Base-by-base conservation (phyloP, 2,888 invertebrate species). In the Lysandra bellargus region DNA sequence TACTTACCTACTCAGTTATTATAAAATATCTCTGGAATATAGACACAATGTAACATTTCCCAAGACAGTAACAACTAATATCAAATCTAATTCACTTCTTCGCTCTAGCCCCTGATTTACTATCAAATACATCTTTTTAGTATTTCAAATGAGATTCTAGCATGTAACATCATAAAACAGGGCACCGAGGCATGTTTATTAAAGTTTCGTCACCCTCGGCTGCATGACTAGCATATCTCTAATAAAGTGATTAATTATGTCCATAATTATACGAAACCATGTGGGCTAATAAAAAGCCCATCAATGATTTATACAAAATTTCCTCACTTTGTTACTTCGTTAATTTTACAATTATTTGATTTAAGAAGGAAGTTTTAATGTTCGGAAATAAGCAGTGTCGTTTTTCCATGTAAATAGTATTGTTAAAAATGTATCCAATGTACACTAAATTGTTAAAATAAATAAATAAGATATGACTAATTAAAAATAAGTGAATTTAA, bases 211-310 rank as follows among this genome's bases (percentile, higher is more conserved):
- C 69, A 69, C 69, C 69, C 61, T 37, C 69, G 69, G 14, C 64
- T 69, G 64, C 69, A 69, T 69, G 69, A 69, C 69, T 69, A 17
- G 69, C 69, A 37, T 69, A 33, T 69, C 33, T 69, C 69, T 69
- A 33, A 69, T 69, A 69, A 37, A 69, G 69, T 69, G 69, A 69
- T 69, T 69, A 69, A 69, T 69, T 69, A 69, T 69, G 33, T 33
- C 5, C 33, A 37, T 69, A 69, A 69, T 69, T 69, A 37, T 37
- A 37, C 69, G 4, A 4, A 4, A 37, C 33, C 69, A 69, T 69
- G 69, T 69, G 69, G 69, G 69, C 69, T 69, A 69, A 69, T 69
- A 69, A 69, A 69, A 69, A 69, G 4, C 5, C 69, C 69, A 69
- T 69, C 33, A 69, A 33, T 69, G 69, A 69, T 64, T 30, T 30